Conservation (phyloP, 2,797 vertebrate species). For the Poecilia gillii region DNA sequence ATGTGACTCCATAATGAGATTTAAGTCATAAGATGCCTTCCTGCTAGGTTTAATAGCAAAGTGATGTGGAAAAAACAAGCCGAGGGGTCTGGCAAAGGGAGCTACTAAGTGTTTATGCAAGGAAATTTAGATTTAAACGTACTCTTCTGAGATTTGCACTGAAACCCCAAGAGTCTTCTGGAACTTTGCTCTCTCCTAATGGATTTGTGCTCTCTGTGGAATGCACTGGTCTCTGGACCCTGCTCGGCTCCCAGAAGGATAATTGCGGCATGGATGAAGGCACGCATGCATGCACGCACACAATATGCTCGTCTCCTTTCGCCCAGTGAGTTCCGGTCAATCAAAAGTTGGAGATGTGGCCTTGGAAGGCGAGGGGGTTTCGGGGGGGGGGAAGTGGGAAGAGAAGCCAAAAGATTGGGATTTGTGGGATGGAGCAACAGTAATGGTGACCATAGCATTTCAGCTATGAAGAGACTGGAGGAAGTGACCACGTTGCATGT, state of each 20-base stretch:
- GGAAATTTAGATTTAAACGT: conserved; percentile 31
- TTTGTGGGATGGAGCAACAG: conserved; percentile 12
- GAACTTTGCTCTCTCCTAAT: conserved; percentile 35
- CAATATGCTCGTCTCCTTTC: conserved; percentile 50
- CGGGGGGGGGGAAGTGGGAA: neutral
- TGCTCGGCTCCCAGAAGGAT: conserved; percentile 59
- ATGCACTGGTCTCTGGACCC: conserved; percentile 61
- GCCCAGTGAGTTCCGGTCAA: conserved; percentile 40
- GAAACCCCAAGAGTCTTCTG: conserved; percentile 43
- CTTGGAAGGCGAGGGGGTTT: neutral
- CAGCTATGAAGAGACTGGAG: conserved; percentile 12
- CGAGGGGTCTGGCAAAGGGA: conserved; percentile 20
- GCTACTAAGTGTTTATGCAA: conserved; percentile 11
- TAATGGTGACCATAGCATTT: conserved; percentile 26
- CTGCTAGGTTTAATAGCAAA: conserved; percentile 18
- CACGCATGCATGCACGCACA: conserved; percentile 57
- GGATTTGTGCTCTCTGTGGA: conserved; percentile 55
- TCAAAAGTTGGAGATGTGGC: conserved; percentile 23
- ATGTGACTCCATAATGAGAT: conserved; percentile 26
- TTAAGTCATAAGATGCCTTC: conserved; percentile 55
- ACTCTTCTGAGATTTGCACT: conserved; percentile 60
- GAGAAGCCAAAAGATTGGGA: conserved; percentile 18
- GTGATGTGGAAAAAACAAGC: conserved; percentile 3
- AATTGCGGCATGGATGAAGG: conserved; percentile 46
- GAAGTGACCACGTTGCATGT: neutral